phyloP scores from a whole-genome alignment of 1,140 invertebrate genomes.

The Nasonia longicornis region DNA sequence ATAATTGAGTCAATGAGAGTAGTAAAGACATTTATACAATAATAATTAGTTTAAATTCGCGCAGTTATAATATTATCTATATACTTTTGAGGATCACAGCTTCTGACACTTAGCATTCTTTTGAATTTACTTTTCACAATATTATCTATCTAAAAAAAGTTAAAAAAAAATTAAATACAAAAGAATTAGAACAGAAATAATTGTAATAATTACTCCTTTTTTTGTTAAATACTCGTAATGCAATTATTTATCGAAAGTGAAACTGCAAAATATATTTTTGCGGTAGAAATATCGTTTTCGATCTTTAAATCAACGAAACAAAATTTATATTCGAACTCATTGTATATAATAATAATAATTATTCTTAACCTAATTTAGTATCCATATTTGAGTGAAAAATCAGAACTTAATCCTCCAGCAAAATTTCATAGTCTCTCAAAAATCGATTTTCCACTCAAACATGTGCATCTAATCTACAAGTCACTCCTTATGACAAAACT shows the following conservation, averaged over 20 bases:
- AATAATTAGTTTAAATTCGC: slow-evolving; percentile 12
- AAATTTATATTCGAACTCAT: background rate
- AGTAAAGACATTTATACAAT: slow-evolving; percentile 59
- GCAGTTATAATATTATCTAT: background rate
- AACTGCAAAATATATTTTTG: background rate
- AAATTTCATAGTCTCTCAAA: background rate
- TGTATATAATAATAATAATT: background rate
- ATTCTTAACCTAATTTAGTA: background rate
- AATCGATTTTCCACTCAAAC: background rate
- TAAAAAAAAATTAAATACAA: background rate
- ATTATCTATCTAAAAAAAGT: slow-evolving; percentile 5
- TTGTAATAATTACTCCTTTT: background rate
- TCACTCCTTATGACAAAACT: background rate
- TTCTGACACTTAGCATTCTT: background rate
- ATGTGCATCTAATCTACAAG: background rate
- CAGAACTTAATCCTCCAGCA: background rate
- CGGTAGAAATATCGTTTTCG: background rate
- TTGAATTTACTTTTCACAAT: background rate
- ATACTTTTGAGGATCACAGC: background rate
- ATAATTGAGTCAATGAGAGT: slow-evolving; percentile 63
- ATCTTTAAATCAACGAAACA: background rate
- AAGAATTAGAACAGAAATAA: background rate
- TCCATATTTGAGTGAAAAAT: background rate
- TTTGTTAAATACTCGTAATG: background rate
- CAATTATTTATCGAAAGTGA: background rate